Evolutionary conservation across 1,140 invertebrate genomes (phyloP).

Genomic region (Drosophila mojavensis): DNA sequence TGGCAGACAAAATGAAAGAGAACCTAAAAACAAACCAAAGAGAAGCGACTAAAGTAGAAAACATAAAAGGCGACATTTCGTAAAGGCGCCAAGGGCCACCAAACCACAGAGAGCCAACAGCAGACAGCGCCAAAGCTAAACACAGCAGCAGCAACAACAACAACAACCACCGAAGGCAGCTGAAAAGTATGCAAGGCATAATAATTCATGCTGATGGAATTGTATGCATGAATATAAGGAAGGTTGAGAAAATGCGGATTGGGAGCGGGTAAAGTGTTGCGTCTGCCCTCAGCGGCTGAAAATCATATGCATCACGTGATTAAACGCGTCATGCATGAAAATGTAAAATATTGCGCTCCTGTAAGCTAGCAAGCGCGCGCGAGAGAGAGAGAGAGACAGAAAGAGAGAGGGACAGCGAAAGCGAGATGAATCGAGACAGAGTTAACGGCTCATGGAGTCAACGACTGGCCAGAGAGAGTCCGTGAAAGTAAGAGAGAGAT

Average conservation of each 20-base stretch:
- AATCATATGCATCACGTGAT: constrained; percentile 83
- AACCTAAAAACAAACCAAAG: constrained; percentile 29
- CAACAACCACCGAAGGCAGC: constrained; percentile 20
- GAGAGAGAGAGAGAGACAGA: constrained; percentile 24
- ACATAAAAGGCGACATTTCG: constrained; percentile 74
- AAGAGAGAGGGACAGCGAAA: neutral
- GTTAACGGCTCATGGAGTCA: constrained; percentile 12
- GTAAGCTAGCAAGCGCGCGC: constrained; percentile 29
- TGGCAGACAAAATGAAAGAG: constrained; percentile 12
- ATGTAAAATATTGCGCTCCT: constrained; percentile 71
- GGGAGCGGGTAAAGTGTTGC: constrained; percentile 12
- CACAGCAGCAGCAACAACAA: constrained; percentile 39
- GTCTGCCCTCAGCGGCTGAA: constrained; percentile 60
- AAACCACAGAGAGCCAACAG: constrained; percentile 16
- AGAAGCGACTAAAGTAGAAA: constrained; percentile 39
- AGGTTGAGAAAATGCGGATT: constrained; percentile 9
- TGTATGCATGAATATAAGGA: constrained; percentile 65
- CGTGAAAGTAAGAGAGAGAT: constrained; percentile 3
- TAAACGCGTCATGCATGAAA: constrained; percentile 83
- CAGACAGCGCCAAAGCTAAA: constrained; percentile 67
- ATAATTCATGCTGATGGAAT: constrained; percentile 83
- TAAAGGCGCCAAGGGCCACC: constrained; percentile 64
- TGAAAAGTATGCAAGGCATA: constrained; percentile 79
- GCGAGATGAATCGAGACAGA: neutral
- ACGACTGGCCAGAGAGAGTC: constrained; percentile 23